A percentile compares a stretch with the other conserved stretches of the same genome.
Evolutionary conservation across 2,888 invertebrate species (phyloP).

Genomic region (Diabrotica balteata): DNA sequence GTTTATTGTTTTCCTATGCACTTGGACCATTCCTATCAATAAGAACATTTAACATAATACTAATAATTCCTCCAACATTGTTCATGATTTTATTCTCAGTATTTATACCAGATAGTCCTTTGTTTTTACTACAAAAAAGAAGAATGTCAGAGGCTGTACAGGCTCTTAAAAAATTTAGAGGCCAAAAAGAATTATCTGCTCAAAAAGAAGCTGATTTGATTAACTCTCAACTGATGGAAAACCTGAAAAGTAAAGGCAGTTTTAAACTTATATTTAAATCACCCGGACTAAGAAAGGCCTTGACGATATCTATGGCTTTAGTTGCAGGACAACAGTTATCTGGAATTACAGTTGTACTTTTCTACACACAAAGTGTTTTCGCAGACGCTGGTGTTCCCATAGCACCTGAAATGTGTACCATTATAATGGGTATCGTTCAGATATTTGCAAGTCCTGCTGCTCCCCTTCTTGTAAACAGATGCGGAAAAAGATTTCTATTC

Average conservation of each 20-base stretch:
- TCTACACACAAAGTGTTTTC: conserved; percentile 79
- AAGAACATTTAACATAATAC: conserved; percentile 69
- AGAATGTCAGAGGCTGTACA: conserved; percentile 62
- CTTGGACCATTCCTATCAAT: conserved; percentile 79
- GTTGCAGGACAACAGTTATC: conserved; percentile 83
- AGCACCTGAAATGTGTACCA: conserved; percentile 73
- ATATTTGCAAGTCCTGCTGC: conserved; percentile 77
- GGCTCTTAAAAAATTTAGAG: conserved; percentile 72
- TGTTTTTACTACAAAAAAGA: conserved; percentile 70
- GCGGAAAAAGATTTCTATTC: conserved; percentile 77
- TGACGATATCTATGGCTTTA: conserved; percentile 75
- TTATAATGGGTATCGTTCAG: conserved; percentile 81
- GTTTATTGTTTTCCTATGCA: conserved; percentile 73
- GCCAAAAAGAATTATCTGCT: conserved; percentile 69
- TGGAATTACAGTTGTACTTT: conserved; percentile 82
- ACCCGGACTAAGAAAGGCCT: conserved; percentile 76
- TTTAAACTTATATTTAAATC: conserved; percentile 56
- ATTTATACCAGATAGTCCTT: conserved; percentile 85
- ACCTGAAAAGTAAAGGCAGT: conserved; percentile 59
- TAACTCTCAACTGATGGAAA: conserved; percentile 62
- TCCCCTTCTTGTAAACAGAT: conserved; percentile 77
- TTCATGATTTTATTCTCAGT: conserved; percentile 69
- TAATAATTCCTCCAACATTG: conserved; percentile 68
- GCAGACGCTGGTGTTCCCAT: conserved; percentile 55
- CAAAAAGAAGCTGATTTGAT: conserved; percentile 71